Evolutionary conservation across 2,888 invertebrate genomes (phyloP), one percentile per base, ranked within the genome.

Genomic region (Hirtodrosophila alboralis): DNA sequence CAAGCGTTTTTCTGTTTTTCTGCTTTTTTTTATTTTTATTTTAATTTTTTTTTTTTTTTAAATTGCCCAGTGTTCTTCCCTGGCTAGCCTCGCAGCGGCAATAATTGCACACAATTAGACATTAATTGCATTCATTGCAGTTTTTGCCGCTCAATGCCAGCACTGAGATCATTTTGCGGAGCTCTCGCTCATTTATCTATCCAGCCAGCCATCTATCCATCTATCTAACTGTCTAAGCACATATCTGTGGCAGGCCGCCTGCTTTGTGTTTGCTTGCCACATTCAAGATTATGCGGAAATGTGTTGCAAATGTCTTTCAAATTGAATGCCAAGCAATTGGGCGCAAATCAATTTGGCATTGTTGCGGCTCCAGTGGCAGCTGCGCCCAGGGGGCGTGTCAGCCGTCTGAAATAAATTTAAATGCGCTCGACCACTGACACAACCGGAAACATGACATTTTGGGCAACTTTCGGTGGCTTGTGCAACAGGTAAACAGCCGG

Each of bases 21-120:
- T 23, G 23, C 16, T 34, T 16, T 14, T 14, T 34, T 4, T 16
- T 12, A 3, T 2, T 12, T 33, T 33, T 33, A 12, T 33, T 33
- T 33, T 33, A 12, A n/a, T n/a, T n/a, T n/a, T n/a, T n/a, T n/a
- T 33, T 14, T n/a, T 2, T 33, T 26, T 26, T 23, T n/a, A 38
- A 38, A 37, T 37, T 37, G 21, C 37, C 10, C 18, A 31, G 23
- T 9, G 48, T 40, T 14, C 48, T 23, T 44, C 16, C 21, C 18
- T 7, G 14, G 10, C 49, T 14, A 4, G 1, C 27, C 16, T 18
- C 10, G 10, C 28, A 18, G 44, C 60, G 63, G 45, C 69, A 54
- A 69, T 83, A 83, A 83, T 83, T 83, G 83, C 76, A 40, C 79
- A 79, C 79, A 83, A 84, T 83, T 84, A 84, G 61, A 78, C 68